phyloP scores from a whole-genome alignment of 2,797 vertebrate species.

The Sebastes trivittatus region DNA sequence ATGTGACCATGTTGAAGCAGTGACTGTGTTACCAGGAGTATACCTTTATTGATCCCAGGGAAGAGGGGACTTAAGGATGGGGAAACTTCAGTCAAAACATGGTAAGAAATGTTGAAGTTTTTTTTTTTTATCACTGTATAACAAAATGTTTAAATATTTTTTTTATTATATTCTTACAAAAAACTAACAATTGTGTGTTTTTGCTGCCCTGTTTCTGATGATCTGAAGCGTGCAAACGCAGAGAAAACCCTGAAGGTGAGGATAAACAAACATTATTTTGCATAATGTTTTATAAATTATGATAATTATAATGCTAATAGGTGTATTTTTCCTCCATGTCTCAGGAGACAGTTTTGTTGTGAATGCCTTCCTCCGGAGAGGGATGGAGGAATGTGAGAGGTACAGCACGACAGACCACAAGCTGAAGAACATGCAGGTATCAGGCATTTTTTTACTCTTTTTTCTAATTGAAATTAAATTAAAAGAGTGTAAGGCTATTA shows the following conservation, averaged over 20 bases:
- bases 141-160: neutral
- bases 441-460: neutral
- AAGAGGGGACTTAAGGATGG: constrained; percentile 75
- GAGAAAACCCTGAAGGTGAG: constrained; percentile 91
- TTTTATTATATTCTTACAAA: neutral
- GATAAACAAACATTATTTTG: neutral
- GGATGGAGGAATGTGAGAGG: constrained; percentile 83
- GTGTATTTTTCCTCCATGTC: constrained; percentile 2
- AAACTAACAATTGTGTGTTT: constrained; percentile 47
- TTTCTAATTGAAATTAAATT: neutral
- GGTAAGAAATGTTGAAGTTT: constrained; percentile 68
- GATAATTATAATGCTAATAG: neutral
- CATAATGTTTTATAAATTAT: neutral
- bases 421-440: constrained; percentile 82
- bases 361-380: constrained; percentile 81
- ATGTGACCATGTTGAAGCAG: constrained; percentile 75
- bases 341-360: constrained; percentile 88
- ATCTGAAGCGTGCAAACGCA: constrained; percentile 81
- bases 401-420: constrained; percentile 76
- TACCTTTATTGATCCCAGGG: constrained; percentile 56
- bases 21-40: constrained; percentile 59
- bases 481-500: neutral
- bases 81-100: constrained; percentile 88
- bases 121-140: no score
- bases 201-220: constrained; percentile 32